Conservation (phyloP, 1,140 invertebrate species). For the Steinernema feltiae region DNA sequence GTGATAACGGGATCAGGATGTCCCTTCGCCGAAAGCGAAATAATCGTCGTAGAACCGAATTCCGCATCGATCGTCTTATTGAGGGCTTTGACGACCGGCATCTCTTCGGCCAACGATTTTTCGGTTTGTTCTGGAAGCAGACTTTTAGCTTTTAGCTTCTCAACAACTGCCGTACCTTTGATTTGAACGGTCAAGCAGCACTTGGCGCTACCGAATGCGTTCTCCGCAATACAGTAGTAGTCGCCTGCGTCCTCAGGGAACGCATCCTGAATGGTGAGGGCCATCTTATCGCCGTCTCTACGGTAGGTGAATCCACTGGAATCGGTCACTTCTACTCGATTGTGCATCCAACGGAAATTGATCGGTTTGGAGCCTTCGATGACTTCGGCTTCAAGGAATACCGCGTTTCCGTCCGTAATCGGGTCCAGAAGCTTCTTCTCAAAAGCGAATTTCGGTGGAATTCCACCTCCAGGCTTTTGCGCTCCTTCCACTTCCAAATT, state of each 20-base stretch:
- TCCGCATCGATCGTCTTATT: slow-evolving; percentile 27
- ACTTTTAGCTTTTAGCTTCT: slow-evolving; percentile 5
- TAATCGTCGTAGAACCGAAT: slow-evolving; percentile 17
- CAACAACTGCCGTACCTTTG: slow-evolving; percentile 33
- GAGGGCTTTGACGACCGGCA: slow-evolving; percentile 18
- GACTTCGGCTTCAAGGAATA: slow-evolving; percentile 42
- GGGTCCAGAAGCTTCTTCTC: slow-evolving; percentile 11
- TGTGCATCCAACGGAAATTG: slow-evolving; percentile 43
- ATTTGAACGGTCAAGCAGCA: slow-evolving; percentile 38
- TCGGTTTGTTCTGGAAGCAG: slow-evolving; percentile 30
- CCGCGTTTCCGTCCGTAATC: slow-evolving; percentile 27
- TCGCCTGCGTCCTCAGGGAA: slow-evolving; percentile 83
- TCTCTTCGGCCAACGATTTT: slow-evolving; percentile 27
- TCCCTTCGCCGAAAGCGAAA: slow-evolving; percentile 16
- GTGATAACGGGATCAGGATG: slow-evolving; percentile 48
- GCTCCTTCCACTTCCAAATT: slow-evolving; percentile 38
- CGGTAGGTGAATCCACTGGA: slow-evolving; percentile 38
- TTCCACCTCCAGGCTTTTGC: slow-evolving; percentile 26
- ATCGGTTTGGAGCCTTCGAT: slow-evolving; percentile 51
- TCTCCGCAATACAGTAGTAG: slow-evolving; percentile 79
- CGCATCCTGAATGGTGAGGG: slow-evolving; percentile 78
- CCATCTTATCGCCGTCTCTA: slow-evolving; percentile 34
- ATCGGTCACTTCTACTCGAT: slow-evolving; percentile 42
- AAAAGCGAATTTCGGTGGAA: slow-evolving; percentile 23
- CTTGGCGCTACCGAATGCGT: slow-evolving; percentile 61